Percentiles rank a stretch among this genome's conserved stretches.
phyloP scores from a whole-genome alignment of 1,140 invertebrate genomes.

The Elysia chlorotica region DNA sequence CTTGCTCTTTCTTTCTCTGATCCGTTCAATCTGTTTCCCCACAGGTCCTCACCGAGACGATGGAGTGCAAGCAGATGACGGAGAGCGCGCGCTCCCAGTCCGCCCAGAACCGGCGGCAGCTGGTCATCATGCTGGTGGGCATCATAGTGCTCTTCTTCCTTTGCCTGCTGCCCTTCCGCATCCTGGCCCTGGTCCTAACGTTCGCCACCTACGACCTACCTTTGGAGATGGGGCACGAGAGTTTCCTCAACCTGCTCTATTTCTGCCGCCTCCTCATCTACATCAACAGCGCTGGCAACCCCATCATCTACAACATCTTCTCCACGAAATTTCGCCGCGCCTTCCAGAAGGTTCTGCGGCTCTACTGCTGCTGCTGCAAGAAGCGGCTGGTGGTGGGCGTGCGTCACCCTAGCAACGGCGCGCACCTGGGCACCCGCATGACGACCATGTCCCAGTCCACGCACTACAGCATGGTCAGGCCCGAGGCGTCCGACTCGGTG shows the following conservation, averaged over 20 bases:
- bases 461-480: constrained; percentile 29
- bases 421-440: constrained; percentile 19
- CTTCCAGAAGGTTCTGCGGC: constrained; percentile 30
- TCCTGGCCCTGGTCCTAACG: constrained; percentile 71
- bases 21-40: background rate
- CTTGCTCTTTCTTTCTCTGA: background rate
- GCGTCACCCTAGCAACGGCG: background rate
- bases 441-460: constrained; percentile 28
- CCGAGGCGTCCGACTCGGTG: constrained; percentile 2
- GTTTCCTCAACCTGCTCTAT: constrained; percentile 85
- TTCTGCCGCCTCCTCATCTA: constrained; percentile 68
- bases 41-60: constrained; percentile 26
- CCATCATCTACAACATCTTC: constrained; percentile 51
- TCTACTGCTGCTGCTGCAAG: constrained; percentile 11
- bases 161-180: constrained; percentile 84
- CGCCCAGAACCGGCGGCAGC: constrained; percentile 55
- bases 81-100: constrained; percentile 23
- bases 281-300: constrained; percentile 54
- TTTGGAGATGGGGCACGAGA: constrained; percentile 71
- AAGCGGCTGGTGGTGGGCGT: background rate
- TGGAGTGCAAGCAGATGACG: constrained; percentile 32
- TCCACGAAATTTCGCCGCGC: constrained; percentile 45
- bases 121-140: constrained; percentile 84
- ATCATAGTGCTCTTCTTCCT: constrained; percentile 90
- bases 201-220: background rate